These are phyloP conservation scores for Galaxias olidus DNA, from an alignment of 2,797 vertebrate species.

Conservation along the genomic window DNA sequence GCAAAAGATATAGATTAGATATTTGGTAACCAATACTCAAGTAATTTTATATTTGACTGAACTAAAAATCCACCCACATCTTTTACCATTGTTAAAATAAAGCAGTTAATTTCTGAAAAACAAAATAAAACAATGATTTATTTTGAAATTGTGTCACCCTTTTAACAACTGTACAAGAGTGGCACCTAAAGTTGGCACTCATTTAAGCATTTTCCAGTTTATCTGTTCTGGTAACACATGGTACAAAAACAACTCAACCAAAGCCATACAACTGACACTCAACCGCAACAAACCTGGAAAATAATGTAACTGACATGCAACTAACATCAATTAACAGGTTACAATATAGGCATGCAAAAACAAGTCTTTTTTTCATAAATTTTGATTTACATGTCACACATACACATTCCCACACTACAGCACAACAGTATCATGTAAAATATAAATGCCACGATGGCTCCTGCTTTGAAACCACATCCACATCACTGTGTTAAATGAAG, in stretches of 20 bases:
- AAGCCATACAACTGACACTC: conserved; percentile 55
- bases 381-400: conserved; percentile 75
- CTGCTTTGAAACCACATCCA: conserved; percentile 22
- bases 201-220: conserved; percentile 45
- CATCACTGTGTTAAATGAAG: not conserved
- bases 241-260: conserved; percentile 72
- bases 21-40: not conserved
- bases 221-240: conserved; percentile 73
- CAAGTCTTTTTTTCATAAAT: conserved; percentile 75
- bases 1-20: not conserved
- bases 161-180: conserved; percentile 84
- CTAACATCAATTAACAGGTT: conserved; percentile 80
- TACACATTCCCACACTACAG: conserved; percentile 70
- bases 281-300: conserved; percentile 76
- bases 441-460: conserved; percentile 21
- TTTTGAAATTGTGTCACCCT: conserved; percentile 75
- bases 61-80: not conserved
- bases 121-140: conserved; percentile 65
- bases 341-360: conserved; percentile 87
- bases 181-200: conserved; percentile 80
- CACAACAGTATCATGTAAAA: conserved; percentile 53
- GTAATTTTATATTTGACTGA: not conserved
- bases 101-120: conserved; percentile 43
- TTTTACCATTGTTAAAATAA: conserved; percentile 27
- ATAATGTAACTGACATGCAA: conserved; percentile 85